Percentiles rank a stretch among this genome's conserved stretches.
phyloP scores from a whole-genome alignment of 2,113 vertebrate genomes.

The Ceyx melanurus region DNA sequence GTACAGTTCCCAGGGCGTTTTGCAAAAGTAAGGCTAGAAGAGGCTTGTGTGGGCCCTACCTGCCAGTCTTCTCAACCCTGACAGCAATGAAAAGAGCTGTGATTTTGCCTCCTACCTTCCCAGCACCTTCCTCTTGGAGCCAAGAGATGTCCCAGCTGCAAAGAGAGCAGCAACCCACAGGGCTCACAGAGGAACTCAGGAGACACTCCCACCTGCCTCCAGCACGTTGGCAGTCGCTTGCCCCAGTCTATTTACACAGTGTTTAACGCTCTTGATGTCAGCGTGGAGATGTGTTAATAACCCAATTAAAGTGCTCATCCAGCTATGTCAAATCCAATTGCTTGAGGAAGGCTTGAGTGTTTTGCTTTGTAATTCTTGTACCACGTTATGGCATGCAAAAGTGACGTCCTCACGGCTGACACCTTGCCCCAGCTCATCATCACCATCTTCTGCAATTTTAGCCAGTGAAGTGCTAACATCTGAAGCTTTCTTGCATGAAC shows the following conservation, averaged over 20 bases:
- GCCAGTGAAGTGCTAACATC: neutral
- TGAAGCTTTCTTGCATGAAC: neutral
- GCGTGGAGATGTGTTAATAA: slow-evolving; percentile 51
- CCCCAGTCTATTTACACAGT: neutral
- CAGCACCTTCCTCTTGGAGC: neutral
- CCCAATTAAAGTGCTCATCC: slow-evolving; percentile 49
- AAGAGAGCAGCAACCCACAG: rapidly evolving
- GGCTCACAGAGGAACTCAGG: neutral
- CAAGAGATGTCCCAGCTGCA: neutral
- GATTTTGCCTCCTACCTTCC: neutral
- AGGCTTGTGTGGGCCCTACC: neutral
- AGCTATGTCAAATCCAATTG: slow-evolving; percentile 2
- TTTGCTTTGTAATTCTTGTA: neutral
- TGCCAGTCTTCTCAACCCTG: neutral
- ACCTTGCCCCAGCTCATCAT: neutral
- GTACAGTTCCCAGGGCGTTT: neutral
- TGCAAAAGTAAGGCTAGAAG: neutral
- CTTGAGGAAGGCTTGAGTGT: neutral
- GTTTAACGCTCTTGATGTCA: slow-evolving; percentile 9
- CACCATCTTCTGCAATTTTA: neutral
- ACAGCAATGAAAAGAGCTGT: neutral
- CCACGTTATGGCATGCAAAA: neutral
- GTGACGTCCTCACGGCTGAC: neutral
- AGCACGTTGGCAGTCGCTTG: neutral
- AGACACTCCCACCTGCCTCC: neutral